Evolutionary conservation across 2,113 vertebrate species (phyloP).

Genomic region (Myodes glareolus): DNA sequence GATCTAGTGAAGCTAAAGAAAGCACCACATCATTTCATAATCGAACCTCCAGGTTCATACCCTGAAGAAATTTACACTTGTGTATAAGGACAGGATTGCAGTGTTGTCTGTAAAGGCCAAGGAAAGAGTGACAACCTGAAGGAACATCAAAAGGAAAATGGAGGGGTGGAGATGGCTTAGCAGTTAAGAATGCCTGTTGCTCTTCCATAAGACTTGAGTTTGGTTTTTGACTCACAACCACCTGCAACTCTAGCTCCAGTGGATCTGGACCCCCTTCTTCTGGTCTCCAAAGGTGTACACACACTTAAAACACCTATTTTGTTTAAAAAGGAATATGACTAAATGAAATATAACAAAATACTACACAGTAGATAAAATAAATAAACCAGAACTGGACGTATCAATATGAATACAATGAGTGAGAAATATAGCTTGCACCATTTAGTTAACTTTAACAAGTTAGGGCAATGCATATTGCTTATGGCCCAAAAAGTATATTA

Average conservation of each 20-base stretch:
- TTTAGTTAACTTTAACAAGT: background rate
- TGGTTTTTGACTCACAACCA: background rate
- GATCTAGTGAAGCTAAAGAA: background rate
- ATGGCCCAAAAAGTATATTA: background rate
- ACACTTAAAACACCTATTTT: background rate
- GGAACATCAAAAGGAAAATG: background rate
- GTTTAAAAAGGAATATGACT: background rate
- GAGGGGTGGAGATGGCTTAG: background rate
- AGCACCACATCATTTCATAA: background rate
- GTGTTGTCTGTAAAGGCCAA: background rate
- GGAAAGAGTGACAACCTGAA: background rate
- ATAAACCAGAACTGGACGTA: conserved; percentile 12
- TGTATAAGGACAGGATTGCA: background rate
- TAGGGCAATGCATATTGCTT: background rate
- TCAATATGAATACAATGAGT: background rate
- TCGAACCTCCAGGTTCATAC: background rate
- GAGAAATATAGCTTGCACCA: background rate
- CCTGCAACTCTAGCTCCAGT: background rate
- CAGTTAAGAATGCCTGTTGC: too few species aligned
- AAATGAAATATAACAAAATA: background rate
- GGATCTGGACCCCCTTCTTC: background rate
- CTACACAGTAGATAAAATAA: background rate
- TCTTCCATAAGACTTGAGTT: background rate
- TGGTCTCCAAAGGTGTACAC: background rate
- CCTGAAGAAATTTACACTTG: background rate